A percentile compares a stretch with the other conserved stretches of the same genome.
Evolutionary conservation across 2,797 vertebrate genomes (phyloP).

Genomic region (Gallinago solitaria): DNA sequence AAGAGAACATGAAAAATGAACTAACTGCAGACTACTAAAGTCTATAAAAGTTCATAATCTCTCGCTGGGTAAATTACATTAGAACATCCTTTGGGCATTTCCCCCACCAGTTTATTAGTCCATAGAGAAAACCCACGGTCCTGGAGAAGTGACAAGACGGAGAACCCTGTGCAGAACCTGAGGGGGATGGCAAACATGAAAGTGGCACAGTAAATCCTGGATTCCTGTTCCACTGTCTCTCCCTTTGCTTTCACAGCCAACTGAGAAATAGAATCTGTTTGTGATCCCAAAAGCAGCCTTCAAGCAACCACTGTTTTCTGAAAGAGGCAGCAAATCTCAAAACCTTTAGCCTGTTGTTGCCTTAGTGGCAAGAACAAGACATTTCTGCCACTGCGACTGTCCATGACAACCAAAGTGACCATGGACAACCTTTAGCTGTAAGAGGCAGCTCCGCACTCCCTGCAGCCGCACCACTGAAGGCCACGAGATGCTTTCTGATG

Average conservation of each 20-base stretch:
- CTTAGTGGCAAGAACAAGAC: rapidly evolving
- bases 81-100: neutral
- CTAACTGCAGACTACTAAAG: neutral
- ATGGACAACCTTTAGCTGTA: rapidly evolving
- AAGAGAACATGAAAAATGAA: constrained; percentile 15
- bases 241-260: neutral
- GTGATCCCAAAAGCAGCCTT: neutral
- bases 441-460: neutral
- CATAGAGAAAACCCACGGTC: neutral
- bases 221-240: neutral
- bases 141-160: neutral
- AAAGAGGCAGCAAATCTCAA: neutral
- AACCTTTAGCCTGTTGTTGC: neutral
- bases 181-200: neutral
- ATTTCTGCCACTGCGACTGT: neutral
- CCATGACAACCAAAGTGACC: rapidly evolving
- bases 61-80: neutral
- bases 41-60: neutral
- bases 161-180: neutral
- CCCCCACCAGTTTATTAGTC: neutral
- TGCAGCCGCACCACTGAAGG: rapidly evolving
- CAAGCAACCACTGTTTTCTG: neutral
- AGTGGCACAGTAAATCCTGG: neutral
- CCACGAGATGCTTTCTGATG: neutral
- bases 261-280: neutral